A percentile compares a stretch with the other conserved stretches of the same genome.
Evolutionary conservation across 1,140 invertebrate species (phyloP).

Genomic region (Zaprionus ghesquierei): DNA sequence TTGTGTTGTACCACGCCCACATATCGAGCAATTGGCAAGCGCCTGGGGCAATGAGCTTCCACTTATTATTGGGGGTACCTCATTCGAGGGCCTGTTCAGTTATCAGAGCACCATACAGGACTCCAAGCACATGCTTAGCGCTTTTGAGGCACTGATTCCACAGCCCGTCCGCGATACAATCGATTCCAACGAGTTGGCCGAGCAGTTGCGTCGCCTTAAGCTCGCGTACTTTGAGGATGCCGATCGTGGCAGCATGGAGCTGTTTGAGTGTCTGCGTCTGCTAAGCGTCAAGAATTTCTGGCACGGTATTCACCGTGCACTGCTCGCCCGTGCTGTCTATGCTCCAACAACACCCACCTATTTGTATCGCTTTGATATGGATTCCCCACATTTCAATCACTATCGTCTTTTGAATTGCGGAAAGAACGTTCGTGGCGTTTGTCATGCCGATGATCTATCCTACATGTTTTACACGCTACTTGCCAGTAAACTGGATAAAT

Average conservation of each 20-base stretch:
- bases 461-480: slow-evolving; percentile 85
- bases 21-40: slow-evolving; percentile 68
- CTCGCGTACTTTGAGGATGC: slow-evolving; percentile 56
- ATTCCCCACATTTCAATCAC: slow-evolving; percentile 69
- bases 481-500: slow-evolving; percentile 74
- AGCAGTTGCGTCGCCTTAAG: slow-evolving; percentile 51
- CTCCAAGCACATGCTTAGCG: slow-evolving; percentile 48
- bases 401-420: slow-evolving; percentile 67
- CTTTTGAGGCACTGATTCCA: slow-evolving; percentile 51
- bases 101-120: slow-evolving; percentile 48
- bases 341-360: slow-evolving; percentile 77
- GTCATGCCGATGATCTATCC: slow-evolving; percentile 86
- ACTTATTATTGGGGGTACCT: slow-evolving; percentile 81
- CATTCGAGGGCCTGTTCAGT: slow-evolving; percentile 79
- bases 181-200: slow-evolving; percentile 41
- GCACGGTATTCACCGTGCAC: slow-evolving; percentile 77
- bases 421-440: slow-evolving; percentile 72
- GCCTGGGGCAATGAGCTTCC: slow-evolving; percentile 82
- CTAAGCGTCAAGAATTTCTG: slow-evolving; percentile 78
- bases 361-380: slow-evolving; percentile 83
- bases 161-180: slow-evolving; percentile 37
- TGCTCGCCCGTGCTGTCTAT: slow-evolving; percentile 59
- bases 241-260: slow-evolving; percentile 36
- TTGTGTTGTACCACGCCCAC: slow-evolving; percentile 69
- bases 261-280: slow-evolving; percentile 50